Conservation (phyloP, 92 coral and sea anemone species). For the Bergia sp. region DNA sequence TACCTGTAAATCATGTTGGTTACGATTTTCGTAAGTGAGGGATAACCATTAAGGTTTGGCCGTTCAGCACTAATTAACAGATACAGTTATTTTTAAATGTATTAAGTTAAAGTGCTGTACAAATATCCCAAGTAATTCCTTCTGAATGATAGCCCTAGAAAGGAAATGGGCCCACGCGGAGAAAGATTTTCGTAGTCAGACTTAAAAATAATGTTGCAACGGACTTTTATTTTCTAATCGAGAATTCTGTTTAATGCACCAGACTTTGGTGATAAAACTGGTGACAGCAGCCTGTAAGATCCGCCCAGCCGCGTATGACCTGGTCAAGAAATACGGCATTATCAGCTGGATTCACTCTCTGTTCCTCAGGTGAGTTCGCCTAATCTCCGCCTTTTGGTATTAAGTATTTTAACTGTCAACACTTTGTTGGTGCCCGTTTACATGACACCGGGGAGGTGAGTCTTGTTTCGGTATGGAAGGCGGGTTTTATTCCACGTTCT, state of each 20-base stretch:
- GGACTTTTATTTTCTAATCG: neutral
- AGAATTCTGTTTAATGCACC: neutral
- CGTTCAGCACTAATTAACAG: too few relatives aligned
- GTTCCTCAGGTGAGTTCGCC: conserved; percentile 38
- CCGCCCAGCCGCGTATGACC: conserved; percentile 84
- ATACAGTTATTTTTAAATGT: too few relatives aligned
- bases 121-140: too few relatives aligned
- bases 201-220: neutral
- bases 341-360: conserved; percentile 88
- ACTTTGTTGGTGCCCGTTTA: too few relatives aligned
- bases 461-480: too few relatives aligned
- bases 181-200: neutral
- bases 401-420: neutral
- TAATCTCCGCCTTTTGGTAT: neutral
- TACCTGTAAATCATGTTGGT: neutral
- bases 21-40: neutral
- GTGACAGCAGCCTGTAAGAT: conserved; percentile 62
- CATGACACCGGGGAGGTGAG: too few relatives aligned
- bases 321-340: conserved; percentile 80
- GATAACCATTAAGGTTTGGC: too few relatives aligned
- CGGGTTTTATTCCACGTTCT: too few relatives aligned
- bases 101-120: too few relatives aligned
- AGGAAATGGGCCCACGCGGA: too few relatives aligned
- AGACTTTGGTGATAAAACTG: conserved; percentile 76
- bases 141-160: too few relatives aligned